A percentile compares a stretch with the other conserved stretches of the same genome.
Evolutionary conservation across 2,888 invertebrate species (phyloP).

Genomic region (Scaptomyza tumidula): DNA sequence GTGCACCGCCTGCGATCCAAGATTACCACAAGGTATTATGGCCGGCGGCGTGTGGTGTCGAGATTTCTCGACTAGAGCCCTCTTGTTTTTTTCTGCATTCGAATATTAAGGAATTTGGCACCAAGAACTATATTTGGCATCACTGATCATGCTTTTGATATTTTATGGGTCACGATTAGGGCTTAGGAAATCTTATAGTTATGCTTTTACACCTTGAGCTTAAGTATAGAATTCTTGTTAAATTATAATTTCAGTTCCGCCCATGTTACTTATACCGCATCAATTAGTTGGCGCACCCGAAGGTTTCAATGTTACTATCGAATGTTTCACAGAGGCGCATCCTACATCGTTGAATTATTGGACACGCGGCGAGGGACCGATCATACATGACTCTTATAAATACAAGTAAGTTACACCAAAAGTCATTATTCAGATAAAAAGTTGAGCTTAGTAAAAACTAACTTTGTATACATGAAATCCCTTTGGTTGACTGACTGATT

Average conservation of each 20-base stretch:
- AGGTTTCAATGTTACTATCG: conserved; percentile 93
- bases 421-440: neutral
- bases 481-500: neutral
- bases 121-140: too few species aligned
- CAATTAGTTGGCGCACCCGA: conserved; percentile 94
- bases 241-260: conserved; percentile 88
- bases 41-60: too few species aligned
- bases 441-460: neutral
- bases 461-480: neutral
- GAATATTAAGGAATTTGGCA: too few species aligned
- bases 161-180: too few species aligned
- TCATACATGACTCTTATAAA: conserved; percentile 94
- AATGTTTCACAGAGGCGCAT: conserved; percentile 96
- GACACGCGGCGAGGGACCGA: conserved; percentile 94
- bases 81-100: too few species aligned
- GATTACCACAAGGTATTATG: too few species aligned
- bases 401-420: conserved; percentile 86
- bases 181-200: too few species aligned
- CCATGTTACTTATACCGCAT: conserved; percentile 96
- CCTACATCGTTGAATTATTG: conserved; percentile 96
- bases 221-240: neutral
- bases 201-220: too few species aligned
- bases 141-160: too few species aligned
- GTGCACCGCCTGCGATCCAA: too few species aligned
- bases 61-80: too few species aligned